phyloP scores from a whole-genome alignment of 2,113 vertebrate species.

The Tautogolabrus adspersus region DNA sequence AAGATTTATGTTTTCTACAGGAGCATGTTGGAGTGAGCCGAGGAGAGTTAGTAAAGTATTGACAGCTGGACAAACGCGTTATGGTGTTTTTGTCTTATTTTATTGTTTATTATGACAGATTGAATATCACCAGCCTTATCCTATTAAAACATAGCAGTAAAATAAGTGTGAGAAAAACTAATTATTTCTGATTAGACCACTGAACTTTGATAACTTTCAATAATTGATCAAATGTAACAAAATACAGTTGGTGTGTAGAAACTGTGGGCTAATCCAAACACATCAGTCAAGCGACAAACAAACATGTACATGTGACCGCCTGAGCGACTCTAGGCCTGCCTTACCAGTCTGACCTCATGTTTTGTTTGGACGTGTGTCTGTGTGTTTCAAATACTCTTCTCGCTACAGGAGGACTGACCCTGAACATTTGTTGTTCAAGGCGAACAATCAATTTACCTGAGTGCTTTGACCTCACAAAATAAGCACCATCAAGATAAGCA shows the following conservation, averaged over 20 bases:
- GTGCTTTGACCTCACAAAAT: conserved; percentile 14
- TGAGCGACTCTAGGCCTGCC: conserved; percentile 12
- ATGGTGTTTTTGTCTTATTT: too few relatives aligned
- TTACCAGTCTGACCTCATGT: conserved; percentile 39
- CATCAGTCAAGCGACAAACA: conserved; percentile 10
- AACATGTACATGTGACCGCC: conserved; percentile 13
- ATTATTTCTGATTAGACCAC: background rate
- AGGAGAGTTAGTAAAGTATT: background rate
- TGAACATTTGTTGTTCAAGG: background rate
- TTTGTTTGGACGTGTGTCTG: conserved; percentile 18
- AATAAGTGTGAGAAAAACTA: too few relatives aligned
- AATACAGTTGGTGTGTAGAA: too few relatives aligned
- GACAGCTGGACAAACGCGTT: too few relatives aligned
- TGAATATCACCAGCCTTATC: too few relatives aligned
- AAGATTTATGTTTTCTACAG: too few relatives aligned
- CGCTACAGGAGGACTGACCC: background rate
- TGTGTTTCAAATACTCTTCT: background rate
- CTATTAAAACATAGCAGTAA: too few relatives aligned
- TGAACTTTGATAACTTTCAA: background rate
- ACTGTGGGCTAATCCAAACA: background rate
- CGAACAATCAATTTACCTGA: background rate
- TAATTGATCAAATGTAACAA: background rate
- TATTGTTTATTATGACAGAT: too few relatives aligned
- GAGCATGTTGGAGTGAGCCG: too few relatives aligned
- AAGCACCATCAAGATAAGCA: background rate